Evolutionary conservation across 2,113 vertebrate genomes (phyloP), one percentile per base, ranked within the genome.

Genomic region (Spea bombifrons): DNA sequence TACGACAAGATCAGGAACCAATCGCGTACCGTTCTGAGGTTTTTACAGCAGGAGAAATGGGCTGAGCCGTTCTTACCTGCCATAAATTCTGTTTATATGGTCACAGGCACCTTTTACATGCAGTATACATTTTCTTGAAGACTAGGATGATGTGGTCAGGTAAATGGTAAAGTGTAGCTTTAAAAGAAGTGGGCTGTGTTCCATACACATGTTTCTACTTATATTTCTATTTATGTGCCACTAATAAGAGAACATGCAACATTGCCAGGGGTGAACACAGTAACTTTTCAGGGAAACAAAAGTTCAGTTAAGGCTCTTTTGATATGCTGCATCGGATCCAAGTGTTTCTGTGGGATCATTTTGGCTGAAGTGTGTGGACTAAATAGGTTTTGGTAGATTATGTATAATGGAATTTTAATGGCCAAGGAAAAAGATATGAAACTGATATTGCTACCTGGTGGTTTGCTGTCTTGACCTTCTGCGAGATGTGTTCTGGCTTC

Each of bases 151-250:
- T 66, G 48, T 74, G 59, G 57, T 74, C 72, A 65, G n/a, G 61
- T 75, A 50, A 13, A 49, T n/a, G 45, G 57, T 17, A 73, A 50
- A 8, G 12, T 65, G n/a, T 12, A 53, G 15, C 8, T 44, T 72
- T 43, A 50, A 77, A 3, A 75, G 46, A 5, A 46, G 8, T 8
- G 55, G 77, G 43, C 43, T 65, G 10, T 8, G 43, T 78, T 73
- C 1, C 1, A 47, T 50, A 72, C 82, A 55, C 75, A 68, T 83
- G 81, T 8, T 83, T 83, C 81, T 82, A 12, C 78, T 80, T 73
- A 61, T 30, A 55, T 55, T 67, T 70, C 45, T 67, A 30, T 77
- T 49, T 8, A 9, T 49, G 75, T 70, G 68, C 0, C 66, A 15
- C 73, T 17, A 68, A 85, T n/a, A 79, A 17, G 70, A 72, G 80